Percentiles rank a stretch among this genome's conserved stretches.
These are phyloP conservation scores for Drosophila baimaii DNA, from an alignment of 1,140 invertebrate genomes.

Conservation along the genomic window DNA sequence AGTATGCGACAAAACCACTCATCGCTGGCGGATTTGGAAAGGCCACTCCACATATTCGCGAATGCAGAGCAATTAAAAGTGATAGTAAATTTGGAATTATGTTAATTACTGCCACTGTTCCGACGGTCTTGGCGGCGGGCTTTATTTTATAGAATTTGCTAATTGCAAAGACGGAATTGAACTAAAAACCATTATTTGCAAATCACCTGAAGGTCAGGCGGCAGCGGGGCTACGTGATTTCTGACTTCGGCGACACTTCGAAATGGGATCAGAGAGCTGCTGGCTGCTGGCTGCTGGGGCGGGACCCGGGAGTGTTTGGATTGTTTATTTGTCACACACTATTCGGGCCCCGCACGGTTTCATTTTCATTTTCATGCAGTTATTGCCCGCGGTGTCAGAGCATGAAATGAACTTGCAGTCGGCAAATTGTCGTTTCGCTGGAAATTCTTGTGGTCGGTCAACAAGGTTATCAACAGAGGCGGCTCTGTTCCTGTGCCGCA, in stretches of 20 bases:
- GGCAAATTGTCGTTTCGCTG: conserved; percentile 63
- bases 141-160: conserved; percentile 55
- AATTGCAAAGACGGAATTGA: conserved; percentile 70
- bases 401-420: conserved; percentile 55
- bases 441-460: conserved; percentile 77
- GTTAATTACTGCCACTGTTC: conserved; percentile 65
- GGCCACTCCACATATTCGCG: conserved; percentile 30
- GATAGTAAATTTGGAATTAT: conserved; percentile 74
- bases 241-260: conserved; percentile 24
- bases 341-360: conserved; percentile 41
- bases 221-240: conserved; percentile 45
- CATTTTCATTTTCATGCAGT: conserved; percentile 43
- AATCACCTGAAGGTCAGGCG: conserved; percentile 57
- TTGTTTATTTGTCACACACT: conserved; percentile 32
- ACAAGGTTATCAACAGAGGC: conserved; percentile 74
- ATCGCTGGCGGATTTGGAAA: conserved; percentile 60
- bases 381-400: conserved; percentile 51
- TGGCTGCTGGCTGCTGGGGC: not conserved
- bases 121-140: conserved; percentile 24
- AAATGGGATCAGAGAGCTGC: conserved; percentile 23
- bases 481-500: conserved; percentile 40
- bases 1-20: conserved; percentile 33
- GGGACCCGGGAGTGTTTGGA: conserved; percentile 24
- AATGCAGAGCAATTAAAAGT: conserved; percentile 71
- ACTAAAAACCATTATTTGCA: conserved; percentile 64